A percentile compares a stretch with the other conserved stretches of the same genome.
Evolutionary conservation across 1,140 invertebrate genomes (phyloP).

Genomic region (Macrotrachela quadricornifera): DNA sequence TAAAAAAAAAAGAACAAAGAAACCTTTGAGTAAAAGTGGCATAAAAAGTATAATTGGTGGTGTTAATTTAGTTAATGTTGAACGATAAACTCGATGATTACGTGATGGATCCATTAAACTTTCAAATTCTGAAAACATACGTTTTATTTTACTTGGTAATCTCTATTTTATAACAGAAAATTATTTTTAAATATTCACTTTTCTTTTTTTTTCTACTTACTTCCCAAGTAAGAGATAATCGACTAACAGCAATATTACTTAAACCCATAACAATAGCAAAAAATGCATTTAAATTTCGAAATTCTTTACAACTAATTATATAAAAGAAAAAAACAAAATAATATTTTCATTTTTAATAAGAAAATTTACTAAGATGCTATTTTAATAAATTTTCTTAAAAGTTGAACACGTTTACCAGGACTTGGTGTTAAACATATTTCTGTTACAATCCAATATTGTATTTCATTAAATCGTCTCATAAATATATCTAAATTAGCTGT

Average conservation of each 20-base stretch:
- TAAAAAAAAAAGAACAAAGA: constrained; percentile 7
- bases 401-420: constrained; percentile 49
- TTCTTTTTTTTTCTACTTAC: too few relatives aligned
- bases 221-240: constrained; percentile 64
- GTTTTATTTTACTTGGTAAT: constrained; percentile 52
- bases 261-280: constrained; percentile 66
- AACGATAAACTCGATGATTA: constrained; percentile 54
- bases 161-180: too few relatives aligned
- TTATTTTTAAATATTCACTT: too few relatives aligned
- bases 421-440: constrained; percentile 51
- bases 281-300: constrained; percentile 60
- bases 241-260: constrained; percentile 54
- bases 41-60: constrained; percentile 66
- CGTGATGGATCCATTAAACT: constrained; percentile 58
- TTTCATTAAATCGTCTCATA: constrained; percentile 55
- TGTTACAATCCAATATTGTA: constrained; percentile 65
- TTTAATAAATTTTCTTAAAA: constrained; percentile 63
- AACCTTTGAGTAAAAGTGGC: constrained; percentile 57
- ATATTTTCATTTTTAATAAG: constrained; percentile 7
- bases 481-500: constrained; percentile 62
- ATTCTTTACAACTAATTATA: constrained; percentile 50
- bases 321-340: constrained; percentile 11
- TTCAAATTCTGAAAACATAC: constrained; percentile 60
- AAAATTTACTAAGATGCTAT: constrained; percentile 53
- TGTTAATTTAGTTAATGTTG: constrained; percentile 50